Conservation (phyloP, 1,140 invertebrate genomes). For the Mylabris phalerata region DNA sequence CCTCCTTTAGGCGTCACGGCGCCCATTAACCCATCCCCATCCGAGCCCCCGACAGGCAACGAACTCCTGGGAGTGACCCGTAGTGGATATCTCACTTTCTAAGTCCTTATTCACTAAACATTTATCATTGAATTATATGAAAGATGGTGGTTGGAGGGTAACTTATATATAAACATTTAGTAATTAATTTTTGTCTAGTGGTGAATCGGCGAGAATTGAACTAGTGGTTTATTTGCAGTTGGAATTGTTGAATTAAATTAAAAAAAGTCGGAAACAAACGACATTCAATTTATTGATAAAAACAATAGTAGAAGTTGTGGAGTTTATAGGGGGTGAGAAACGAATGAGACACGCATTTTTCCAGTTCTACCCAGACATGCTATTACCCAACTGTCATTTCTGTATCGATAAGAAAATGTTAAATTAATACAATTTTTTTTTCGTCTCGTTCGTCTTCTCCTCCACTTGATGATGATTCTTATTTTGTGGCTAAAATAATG, state of each 20-base stretch:
- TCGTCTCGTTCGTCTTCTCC: neutral
- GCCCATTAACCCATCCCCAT: conserved; percentile 22
- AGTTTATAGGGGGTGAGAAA: too few species aligned
- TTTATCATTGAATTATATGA: too few species aligned
- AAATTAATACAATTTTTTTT: neutral
- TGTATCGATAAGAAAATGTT: conserved; percentile 6
- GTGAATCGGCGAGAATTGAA: too few species aligned
- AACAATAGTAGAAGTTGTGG: conserved; percentile 1
- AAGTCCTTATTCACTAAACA: too few species aligned
- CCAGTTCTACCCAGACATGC: conserved; percentile 1
- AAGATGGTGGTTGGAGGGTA: too few species aligned
- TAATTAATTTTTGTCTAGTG: too few species aligned
- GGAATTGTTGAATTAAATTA: neutral
- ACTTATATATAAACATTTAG: too few species aligned
- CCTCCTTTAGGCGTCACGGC: conserved; percentile 27
- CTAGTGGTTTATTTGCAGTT: too few species aligned
- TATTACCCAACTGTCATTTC: conserved; percentile 11
- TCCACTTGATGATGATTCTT: neutral
- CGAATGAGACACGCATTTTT: neutral
- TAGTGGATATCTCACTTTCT: too few species aligned
- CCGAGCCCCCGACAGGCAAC: neutral
- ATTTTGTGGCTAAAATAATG: neutral
- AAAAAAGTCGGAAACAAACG: conserved; percentile 5
- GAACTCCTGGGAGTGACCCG: conserved; percentile 27
- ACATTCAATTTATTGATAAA: conserved; percentile 19